These are phyloP conservation scores for Dioctria rufipes DNA, from an alignment of 2,888 invertebrate species.

Conservation along the genomic window DNA sequence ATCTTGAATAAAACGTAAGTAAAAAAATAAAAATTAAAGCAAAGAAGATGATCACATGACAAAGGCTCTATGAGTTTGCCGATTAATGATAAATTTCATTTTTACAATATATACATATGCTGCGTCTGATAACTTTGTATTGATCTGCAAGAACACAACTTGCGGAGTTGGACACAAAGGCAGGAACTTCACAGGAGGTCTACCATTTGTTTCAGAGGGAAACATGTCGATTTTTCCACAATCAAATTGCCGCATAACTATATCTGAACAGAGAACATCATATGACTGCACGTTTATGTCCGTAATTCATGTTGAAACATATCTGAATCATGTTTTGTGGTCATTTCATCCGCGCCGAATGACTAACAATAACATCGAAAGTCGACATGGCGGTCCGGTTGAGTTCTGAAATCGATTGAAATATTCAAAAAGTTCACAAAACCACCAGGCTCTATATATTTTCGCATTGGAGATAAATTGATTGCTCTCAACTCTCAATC, in stretches of 20 bases:
- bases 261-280: not conserved
- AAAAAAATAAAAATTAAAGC: not conserved
- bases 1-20: too few relatives aligned
- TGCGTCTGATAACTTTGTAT: constrained; percentile 28
- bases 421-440: not conserved
- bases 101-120: not conserved
- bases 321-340: constrained; percentile 4
- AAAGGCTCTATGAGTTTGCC: constrained; percentile 5
- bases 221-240: constrained; percentile 21
- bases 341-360: constrained; percentile 15
- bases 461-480: too few relatives aligned
- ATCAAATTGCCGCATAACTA: constrained; percentile 12
- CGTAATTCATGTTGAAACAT: constrained; percentile 25
- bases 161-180: constrained; percentile 29
- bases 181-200: constrained; percentile 31
- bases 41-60: not conserved
- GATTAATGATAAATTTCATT: constrained; percentile 35
- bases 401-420: not conserved
- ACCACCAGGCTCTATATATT: too few relatives aligned
- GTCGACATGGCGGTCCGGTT: not conserved
- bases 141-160: constrained; percentile 21
- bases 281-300: constrained; percentile 28
- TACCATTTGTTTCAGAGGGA: constrained; percentile 18
- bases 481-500: not conserved
- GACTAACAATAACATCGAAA: not conserved